phyloP scores from a whole-genome alignment of 2,797 vertebrate species.

The Crax fasciolata region DNA sequence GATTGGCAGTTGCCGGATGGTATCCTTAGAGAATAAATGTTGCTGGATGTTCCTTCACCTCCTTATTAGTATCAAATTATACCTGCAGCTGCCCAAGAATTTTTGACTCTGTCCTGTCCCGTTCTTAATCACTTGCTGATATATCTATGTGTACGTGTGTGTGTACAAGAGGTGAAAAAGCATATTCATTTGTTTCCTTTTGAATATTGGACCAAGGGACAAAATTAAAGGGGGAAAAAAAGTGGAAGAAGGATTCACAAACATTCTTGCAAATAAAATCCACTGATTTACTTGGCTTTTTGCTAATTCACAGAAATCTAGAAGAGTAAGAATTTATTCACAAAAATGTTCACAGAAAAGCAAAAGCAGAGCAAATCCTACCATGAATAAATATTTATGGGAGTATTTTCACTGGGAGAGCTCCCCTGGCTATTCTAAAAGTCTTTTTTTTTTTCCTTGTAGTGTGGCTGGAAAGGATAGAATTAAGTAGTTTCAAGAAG shows the following conservation, averaged over 20 bases:
- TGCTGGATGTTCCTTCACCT: conserved; percentile 53
- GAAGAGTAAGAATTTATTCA: conserved; percentile 57
- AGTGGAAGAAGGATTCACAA: background rate
- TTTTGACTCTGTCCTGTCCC: conserved; percentile 34
- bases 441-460: background rate
- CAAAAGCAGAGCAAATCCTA: conserved; percentile 52
- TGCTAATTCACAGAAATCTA: conserved; percentile 44
- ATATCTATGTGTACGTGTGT: background rate
- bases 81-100: conserved; percentile 46
- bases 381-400: conserved; percentile 69
- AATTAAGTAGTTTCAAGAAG: conserved; percentile 51
- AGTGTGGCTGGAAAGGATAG: conserved; percentile 11
- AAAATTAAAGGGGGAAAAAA: background rate
- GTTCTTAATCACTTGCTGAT: conserved; percentile 44
- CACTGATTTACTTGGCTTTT: conserved; percentile 32
- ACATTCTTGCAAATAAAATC: conserved; percentile 47
- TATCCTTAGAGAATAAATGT: conserved; percentile 48
- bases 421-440: conserved; percentile 52
- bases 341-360: conserved; percentile 38
- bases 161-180: conserved; percentile 24
- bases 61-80: conserved; percentile 65
- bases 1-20: conserved; percentile 57
- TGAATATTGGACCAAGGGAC: background rate
- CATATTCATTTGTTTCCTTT: background rate
- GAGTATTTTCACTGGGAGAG: conserved; percentile 36